Percentiles rank a stretch among this genome's conserved stretches.
These are phyloP conservation scores for Oxyruncus cristatus DNA, from an alignment of 2,113 vertebrate genomes.

Conservation along the genomic window DNA sequence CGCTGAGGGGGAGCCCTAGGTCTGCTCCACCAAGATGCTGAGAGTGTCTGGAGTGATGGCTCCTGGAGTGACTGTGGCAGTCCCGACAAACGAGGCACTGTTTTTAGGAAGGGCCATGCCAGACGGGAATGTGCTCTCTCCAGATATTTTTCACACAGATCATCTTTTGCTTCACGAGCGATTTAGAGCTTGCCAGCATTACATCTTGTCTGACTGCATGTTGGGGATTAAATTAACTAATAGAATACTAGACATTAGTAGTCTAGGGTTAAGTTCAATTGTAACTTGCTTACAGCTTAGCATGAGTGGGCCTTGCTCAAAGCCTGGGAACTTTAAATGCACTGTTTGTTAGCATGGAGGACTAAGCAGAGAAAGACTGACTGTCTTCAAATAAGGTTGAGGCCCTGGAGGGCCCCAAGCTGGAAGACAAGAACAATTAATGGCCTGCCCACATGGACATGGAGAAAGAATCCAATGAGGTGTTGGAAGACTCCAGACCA, in stretches of 20 bases:
- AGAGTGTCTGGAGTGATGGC: slow-evolving; percentile 14
- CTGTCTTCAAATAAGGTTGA: not conserved
- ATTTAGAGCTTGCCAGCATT: slow-evolving; percentile 92
- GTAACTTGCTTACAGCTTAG: not conserved
- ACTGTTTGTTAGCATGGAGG: not conserved
- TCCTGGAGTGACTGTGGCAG: slow-evolving; percentile 72
- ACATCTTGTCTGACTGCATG: slow-evolving; percentile 74
- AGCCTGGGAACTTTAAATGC: not conserved
- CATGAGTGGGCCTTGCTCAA: not conserved
- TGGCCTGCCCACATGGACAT: not conserved
- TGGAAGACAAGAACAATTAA: not conserved
- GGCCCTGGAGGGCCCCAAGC: not conserved
- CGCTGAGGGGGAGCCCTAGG: not conserved
- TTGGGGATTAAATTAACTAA: not conserved
- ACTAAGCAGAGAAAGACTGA: not conserved
- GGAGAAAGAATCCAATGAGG: not conserved
- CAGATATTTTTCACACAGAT: slow-evolving; percentile 82
- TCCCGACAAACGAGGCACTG: slow-evolving; percentile 57
- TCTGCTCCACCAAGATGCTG: slow-evolving; percentile 64
- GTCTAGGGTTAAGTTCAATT: not conserved
- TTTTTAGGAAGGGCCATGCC: slow-evolving; percentile 68
- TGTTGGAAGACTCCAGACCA: not conserved
- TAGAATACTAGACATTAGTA: not conserved
- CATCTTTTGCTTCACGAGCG: slow-evolving; percentile 86
- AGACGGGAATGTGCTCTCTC: slow-evolving; percentile 68